phyloP scores from a whole-genome alignment of 2,113 vertebrate species.

The Columba livia region DNA sequence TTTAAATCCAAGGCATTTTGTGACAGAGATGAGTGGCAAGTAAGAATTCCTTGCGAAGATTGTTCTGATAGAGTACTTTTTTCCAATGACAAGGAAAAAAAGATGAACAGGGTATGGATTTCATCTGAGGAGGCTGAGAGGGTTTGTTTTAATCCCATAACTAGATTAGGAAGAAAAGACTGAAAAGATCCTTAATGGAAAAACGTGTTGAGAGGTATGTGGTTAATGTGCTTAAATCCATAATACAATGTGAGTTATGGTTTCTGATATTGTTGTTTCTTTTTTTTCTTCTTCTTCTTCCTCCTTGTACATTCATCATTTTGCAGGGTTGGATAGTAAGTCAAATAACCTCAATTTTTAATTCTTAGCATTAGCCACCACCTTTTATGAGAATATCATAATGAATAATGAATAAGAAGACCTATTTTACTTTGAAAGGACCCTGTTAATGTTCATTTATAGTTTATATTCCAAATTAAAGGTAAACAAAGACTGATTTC shows the following conservation, averaged over 20 bases:
- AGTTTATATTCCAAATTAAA: background rate
- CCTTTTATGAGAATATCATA: background rate
- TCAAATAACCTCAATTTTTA: background rate
- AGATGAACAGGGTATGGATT: background rate
- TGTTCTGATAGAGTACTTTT: background rate
- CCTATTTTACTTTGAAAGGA: background rate
- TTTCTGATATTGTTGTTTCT: background rate
- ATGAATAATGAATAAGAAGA: background rate
- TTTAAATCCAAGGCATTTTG: background rate
- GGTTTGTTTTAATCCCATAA: background rate
- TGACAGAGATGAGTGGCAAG: background rate
- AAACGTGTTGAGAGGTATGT: rapidly evolving
- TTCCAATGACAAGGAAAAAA: background rate
- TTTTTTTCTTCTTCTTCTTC: too few relatives aligned
- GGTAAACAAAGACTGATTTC: background rate
- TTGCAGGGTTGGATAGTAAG: background rate
- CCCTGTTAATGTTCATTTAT: background rate
- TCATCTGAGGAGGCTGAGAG: background rate
- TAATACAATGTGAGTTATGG: background rate
- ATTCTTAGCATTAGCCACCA: background rate
- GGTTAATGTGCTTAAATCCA: background rate
- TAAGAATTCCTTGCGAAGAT: background rate
- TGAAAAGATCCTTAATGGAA: background rate
- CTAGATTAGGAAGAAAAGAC: background rate
- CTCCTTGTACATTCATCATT: background rate